Evolutionary conservation across 2,113 vertebrate species (phyloP).

Genomic region (Monarcha castaneiventris): DNA sequence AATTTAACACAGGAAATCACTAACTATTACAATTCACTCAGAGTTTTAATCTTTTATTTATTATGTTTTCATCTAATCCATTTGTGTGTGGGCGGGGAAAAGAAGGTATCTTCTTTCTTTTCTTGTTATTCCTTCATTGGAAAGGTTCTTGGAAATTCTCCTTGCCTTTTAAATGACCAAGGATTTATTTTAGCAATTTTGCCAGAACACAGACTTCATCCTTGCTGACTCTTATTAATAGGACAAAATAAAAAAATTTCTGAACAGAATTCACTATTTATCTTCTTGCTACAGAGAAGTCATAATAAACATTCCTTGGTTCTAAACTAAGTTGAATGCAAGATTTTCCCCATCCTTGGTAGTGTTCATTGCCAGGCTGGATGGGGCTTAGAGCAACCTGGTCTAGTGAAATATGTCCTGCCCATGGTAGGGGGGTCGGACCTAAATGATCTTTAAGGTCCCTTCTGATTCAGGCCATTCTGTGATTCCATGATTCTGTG

Average conservation of each 20-base stretch:
- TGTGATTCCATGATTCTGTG: neutral
- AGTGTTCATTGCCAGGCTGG: neutral
- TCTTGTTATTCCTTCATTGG: neutral
- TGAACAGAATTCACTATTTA: neutral
- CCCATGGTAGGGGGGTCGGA: neutral
- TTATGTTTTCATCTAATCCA: neutral
- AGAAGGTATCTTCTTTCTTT: neutral
- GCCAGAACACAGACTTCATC: neutral
- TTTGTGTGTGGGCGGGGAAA: neutral
- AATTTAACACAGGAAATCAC: neutral
- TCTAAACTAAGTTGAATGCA: neutral
- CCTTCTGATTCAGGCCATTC: neutral
- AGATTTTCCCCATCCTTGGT: neutral
- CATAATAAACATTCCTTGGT: neutral
- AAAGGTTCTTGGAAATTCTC: neutral
- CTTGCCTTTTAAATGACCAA: neutral
- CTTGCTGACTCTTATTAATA: neutral
- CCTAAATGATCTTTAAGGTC: neutral
- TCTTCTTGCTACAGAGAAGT: neutral
- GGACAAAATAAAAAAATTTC: neutral
- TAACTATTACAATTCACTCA: neutral
- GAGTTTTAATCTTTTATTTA: neutral
- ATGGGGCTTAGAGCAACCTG: neutral
- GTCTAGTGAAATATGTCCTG: neutral
- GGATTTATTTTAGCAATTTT: neutral